Percentiles rank a stretch among this genome's conserved stretches.
Evolutionary conservation across 2,113 vertebrate species (phyloP).

Genomic region (Bothrops jararaca): DNA sequence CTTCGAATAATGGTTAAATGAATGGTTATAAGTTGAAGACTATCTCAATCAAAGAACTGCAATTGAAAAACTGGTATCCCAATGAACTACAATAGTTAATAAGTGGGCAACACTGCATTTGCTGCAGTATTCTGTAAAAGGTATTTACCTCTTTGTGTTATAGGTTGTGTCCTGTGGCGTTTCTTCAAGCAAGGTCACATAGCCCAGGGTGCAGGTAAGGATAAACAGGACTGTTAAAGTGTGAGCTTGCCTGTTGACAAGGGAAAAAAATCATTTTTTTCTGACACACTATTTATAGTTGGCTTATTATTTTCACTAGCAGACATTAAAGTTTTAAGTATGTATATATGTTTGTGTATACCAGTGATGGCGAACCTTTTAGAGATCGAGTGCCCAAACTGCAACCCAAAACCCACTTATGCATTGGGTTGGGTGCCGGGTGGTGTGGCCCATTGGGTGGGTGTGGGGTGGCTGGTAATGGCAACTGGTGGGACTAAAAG

Average conservation of each 20-base stretch:
- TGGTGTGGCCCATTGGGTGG: no score
- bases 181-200: conserved; percentile 94
- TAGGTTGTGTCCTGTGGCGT: conserved; percentile 94
- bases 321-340: neutral
- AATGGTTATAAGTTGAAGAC: neutral
- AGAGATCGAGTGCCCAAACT: no score
- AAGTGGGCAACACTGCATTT: neutral
- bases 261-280: neutral
- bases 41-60: neutral
- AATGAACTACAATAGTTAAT: neutral
- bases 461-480: no score
- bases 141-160: conserved; percentile 89
- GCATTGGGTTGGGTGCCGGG: no score
- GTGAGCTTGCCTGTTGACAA: conserved; percentile 85
- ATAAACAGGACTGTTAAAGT: conserved; percentile 94
- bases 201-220: conserved; percentile 90
- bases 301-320: neutral
- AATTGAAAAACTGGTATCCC: fast-evolving
- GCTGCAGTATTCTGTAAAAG: neutral
- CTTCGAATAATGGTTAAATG: neutral
- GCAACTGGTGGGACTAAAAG: no score
- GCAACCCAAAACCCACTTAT: no score
- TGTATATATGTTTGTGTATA: neutral
- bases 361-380: no score
- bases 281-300: neutral